Conservation (phyloP, 2,797 vertebrate genomes). For the Acropternis orthonyx region DNA sequence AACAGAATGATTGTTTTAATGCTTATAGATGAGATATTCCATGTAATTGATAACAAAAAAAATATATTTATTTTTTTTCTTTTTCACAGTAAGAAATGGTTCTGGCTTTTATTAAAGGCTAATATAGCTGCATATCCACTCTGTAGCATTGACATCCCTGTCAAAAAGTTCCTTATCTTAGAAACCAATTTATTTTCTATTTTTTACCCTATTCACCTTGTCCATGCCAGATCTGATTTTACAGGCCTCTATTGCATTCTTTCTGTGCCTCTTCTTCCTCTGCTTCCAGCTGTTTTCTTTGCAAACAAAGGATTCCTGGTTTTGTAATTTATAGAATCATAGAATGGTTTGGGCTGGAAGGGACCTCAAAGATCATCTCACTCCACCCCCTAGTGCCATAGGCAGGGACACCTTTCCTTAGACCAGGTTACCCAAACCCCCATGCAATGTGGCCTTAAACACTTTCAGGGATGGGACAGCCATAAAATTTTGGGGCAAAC, state of each 20-base stretch:
- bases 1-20: background rate
- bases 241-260: background rate
- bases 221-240: background rate
- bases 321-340: background rate
- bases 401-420: background rate
- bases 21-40: background rate
- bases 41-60: too few species aligned
- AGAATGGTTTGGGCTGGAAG: background rate
- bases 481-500: background rate
- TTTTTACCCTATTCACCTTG: background rate
- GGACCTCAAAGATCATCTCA: background rate
- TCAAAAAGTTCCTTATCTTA: background rate
- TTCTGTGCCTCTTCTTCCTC: background rate
- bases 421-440: accelerated
- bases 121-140: accelerated
- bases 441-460: background rate
- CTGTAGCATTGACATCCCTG: background rate
- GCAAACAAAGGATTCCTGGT: background rate
- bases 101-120: background rate
- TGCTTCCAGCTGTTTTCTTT: background rate
- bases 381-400: background rate
- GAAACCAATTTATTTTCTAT: background rate
- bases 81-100: background rate
- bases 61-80: background rate
- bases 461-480: background rate